Conservation (phyloP, 2,888 invertebrate species). For the Rhingia rostrata region DNA sequence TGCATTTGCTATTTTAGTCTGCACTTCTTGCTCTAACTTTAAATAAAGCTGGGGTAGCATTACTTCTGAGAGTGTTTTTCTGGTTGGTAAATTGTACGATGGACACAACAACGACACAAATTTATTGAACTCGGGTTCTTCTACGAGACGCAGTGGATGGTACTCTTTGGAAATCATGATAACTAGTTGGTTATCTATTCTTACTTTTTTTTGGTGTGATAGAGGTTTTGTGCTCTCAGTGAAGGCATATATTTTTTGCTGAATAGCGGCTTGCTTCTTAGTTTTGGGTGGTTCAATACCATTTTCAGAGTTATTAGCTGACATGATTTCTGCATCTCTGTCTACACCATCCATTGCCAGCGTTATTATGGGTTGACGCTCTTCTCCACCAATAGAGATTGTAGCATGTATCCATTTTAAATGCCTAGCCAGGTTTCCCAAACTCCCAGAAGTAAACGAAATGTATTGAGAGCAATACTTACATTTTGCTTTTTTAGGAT, state of each 20-base stretch:
- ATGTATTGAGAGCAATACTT: slow-evolving; percentile 10
- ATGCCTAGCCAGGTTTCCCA: slow-evolving; percentile 17
- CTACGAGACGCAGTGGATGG: too few relatives aligned
- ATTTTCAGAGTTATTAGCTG: not conserved
- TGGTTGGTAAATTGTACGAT: too few relatives aligned
- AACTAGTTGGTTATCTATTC: too few relatives aligned
- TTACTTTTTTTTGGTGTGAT: too few relatives aligned
- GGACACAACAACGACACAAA: not conserved
- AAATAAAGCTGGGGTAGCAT: slow-evolving; percentile 22
- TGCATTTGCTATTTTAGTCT: slow-evolving; percentile 2
- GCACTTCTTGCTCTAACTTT: slow-evolving; percentile 23
- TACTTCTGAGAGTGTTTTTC: too few relatives aligned
- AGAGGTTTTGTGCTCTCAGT: slow-evolving; percentile 31
- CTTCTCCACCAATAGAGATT: slow-evolving; percentile 5
- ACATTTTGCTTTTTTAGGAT: slow-evolving; percentile 16
- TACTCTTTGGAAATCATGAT: too few relatives aligned
- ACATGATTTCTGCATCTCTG: not conserved
- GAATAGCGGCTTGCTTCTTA: not conserved
- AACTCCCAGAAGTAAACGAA: slow-evolving; percentile 21
- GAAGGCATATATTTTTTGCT: slow-evolving; percentile 16
- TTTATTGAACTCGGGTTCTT: too few relatives aligned
- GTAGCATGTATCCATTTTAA: slow-evolving; percentile 20
- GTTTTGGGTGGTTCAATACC: slow-evolving; percentile 1
- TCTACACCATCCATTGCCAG: not conserved
- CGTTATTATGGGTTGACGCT: too few relatives aligned